Base-by-base conservation (phyloP, 2,888 invertebrate genomes). In the Campoplex capitator region DNA sequence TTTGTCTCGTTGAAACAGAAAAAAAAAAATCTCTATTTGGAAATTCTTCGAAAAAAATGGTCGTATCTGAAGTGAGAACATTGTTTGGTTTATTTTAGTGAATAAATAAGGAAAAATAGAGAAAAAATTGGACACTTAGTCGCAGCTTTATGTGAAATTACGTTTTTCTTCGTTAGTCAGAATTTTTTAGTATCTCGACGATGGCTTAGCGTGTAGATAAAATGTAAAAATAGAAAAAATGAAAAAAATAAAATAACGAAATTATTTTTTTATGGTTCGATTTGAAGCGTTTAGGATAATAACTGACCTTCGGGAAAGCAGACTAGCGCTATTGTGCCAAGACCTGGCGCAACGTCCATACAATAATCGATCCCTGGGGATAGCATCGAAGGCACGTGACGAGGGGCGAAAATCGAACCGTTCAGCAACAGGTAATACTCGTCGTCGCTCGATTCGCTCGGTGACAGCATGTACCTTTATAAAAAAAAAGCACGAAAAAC, bases 381-480 rank as follows among this genome's bases (percentile, higher is more conserved):
- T 58, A 96, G 92, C 90, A 96, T 93, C n/a, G 92, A 92, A 0
- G 95, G 95, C 38, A 93, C 90, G 68, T 94, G 94, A 89, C 93
- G 95, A 0, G 96, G 96, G 23, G 95, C 95, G 89, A 95, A 95
- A 68, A 96, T 94, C 0, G 96, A 95, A 32, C 96, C 96, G 89
- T 96, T 96, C 42, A 95, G 91, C 87, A 96, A 92, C 54, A 96
- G 95, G 91, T 96, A 95, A 91, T 96, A 96, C 88, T 95, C 95
- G 86, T 96, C 96, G 45, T 94, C 93, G 84, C 93, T 94, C 70
- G 93, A 92, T 84, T 94, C 91, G 16, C 95, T 93, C 1, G 96
- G 96, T 56, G 95, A 95, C 83, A 96, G 90, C 91, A 95, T 95
- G 91, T 96, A 96, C 92, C 96, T 96, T 42, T 18, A 11, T 18